Base-by-base conservation (phyloP, 2,797 vertebrate species). In the Peromyscus aztecus region DNA sequence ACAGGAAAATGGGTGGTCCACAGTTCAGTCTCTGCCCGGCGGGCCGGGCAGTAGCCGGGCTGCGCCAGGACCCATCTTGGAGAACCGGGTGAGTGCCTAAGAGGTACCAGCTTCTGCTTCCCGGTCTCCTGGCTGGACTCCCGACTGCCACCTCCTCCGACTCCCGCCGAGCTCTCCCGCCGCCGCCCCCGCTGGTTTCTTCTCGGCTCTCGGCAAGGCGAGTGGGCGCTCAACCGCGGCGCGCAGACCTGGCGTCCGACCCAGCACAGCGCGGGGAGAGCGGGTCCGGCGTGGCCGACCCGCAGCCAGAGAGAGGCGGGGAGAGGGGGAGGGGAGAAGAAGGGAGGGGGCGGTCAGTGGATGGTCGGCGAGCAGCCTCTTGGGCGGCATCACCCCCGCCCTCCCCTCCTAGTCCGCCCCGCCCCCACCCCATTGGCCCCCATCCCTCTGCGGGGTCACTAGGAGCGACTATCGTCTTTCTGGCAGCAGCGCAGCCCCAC, bases 51-150 rank as follows among this genome's bases (percentile, higher is more conserved):
- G 96, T 96, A 97, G 94, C 98, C 27, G 96, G 97, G 98, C 97
- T 95, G 95, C 97, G 97, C 98, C 98, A 97, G 98, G 97, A 98
- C 98, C 99, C 99, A 99, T 99, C 98, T 98, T 75, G 87, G 90
- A 57, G 7, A 31, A 89, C 97, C 96, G 77, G 73, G 87, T 19
- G 94, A 17, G 43, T 80, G 78, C 80, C 93, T 87, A 6, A 27
- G 75, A 87, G 94, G 81, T 57, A 29, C 52, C 55, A 75, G 94
- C 84, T 81, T 81, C 95, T 83, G 77, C 46, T 83, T 96, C 89
- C 67, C 4, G 14, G 61, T 75, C 77, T 89, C 82, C 90, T 95
- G 85, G 52, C 67, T 67, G 6, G 46, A 83, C 83, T 96, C 65
- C 92, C 61, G 67, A 86, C 90, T 89, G 91, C 93, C 94, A 82